Evolutionary conservation across 2,113 vertebrate species (phyloP), one percentile per base, ranked within the genome.

Genomic region (Chaetodon trifascialis): DNA sequence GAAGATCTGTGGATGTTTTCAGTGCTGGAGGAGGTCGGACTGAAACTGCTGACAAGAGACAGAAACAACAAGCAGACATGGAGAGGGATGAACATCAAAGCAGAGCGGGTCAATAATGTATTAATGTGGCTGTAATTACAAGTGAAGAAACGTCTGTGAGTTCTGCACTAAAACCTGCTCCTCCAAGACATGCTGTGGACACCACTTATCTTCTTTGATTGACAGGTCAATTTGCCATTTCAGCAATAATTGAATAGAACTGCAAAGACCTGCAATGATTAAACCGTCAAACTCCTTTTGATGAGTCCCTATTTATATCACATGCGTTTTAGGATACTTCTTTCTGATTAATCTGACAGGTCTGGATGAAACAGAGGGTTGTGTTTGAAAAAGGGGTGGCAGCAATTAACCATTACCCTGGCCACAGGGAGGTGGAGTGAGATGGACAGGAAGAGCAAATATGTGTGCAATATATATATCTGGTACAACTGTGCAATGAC

Each of bases 11-110:
- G 44, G 11, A 54, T 76, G 36, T 65, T 79, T 9, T 40, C 36
- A 25, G 36, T 42, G 51, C 60, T 38, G 56, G 30, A 21, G 67
- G 83, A 84, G 75, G 36, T 52, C 11, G 8, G 60, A 63, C 8
- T 11, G n/a, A 85, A 77, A 76, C 52, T 54, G 60, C 73, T 88
- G 75, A 83, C 70, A 67, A 64, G 55, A 76, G 71, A 7, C 9
- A 4, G 63, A 65, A 42, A 88, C 80, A 80, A 71, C 55, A 82
- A 58, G 25, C 51, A 67, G 52, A 75, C 9, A 12, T 4, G 42
- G n/a, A 62, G 64, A 11, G 17, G 34, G 54, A 59, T 25, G 68
- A 44, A 47, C 30, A 51, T 66, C 17, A 82, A 78, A 73, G 30
- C 54, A 12, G 46, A 40, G 8, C 40, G 1, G 23, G 67, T 80